Conservation (phyloP, 2,113 vertebrate genomes). For the Sterna hirundo region DNA sequence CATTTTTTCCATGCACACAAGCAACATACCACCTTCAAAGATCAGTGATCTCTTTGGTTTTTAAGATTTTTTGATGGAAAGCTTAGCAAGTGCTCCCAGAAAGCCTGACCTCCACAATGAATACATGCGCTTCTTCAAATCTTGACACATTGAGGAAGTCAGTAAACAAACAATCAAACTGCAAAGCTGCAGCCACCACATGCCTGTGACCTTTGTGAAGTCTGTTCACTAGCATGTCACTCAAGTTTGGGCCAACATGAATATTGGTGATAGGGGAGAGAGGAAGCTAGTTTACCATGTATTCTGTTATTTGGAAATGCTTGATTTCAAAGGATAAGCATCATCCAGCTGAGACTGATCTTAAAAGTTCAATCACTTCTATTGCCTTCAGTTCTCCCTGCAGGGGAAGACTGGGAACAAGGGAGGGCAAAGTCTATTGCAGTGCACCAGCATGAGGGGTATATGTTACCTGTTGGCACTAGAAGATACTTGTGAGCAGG, state of each 20-base stretch:
- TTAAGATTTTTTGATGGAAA: neutral
- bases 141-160: neutral
- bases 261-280: neutral
- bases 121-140: neutral
- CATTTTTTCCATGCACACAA: neutral
- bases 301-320: neutral
- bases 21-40: neutral
- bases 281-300: neutral
- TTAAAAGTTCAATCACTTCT: neutral
- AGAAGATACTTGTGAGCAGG: neutral
- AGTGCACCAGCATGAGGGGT: neutral
- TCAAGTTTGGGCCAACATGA: neutral
- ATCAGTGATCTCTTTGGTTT: neutral
- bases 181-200: neutral
- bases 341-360: neutral
- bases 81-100: neutral
- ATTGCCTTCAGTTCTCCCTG: neutral
- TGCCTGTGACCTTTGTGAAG: neutral
- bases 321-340: neutral
- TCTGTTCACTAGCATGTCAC: neutral
- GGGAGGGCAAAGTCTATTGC: neutral
- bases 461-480: neutral
- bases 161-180: neutral
- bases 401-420: neutral
- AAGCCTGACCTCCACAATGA: neutral